These are phyloP conservation scores for Agrotis clavis DNA, from an alignment of 2,888 invertebrate species.

Conservation along the genomic window DNA sequence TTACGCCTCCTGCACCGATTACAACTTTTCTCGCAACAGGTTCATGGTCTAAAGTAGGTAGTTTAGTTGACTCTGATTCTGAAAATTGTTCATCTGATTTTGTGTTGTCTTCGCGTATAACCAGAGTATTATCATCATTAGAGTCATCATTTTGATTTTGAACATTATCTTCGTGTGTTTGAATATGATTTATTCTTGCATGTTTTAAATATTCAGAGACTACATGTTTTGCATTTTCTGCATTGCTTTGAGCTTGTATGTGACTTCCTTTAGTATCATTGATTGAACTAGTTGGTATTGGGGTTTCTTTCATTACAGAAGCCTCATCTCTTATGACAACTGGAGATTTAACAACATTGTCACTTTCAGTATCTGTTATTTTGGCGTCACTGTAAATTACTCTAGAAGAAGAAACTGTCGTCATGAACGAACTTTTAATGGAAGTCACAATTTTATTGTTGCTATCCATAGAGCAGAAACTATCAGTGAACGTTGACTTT, in stretches of 20 bases:
- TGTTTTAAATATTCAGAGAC: constrained; percentile 93
- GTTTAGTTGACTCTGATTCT: constrained; percentile 81
- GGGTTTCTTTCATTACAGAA: constrained; percentile 64
- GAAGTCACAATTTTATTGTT: constrained; percentile 65
- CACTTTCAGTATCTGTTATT: constrained; percentile 67
- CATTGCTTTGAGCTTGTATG: constrained; percentile 77
- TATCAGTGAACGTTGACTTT: constrained; percentile 76
- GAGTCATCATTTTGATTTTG: constrained; percentile 78
- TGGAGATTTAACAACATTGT: constrained; percentile 61
- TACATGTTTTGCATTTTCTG: constrained; percentile 92
- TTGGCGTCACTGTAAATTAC: constrained; percentile 66
- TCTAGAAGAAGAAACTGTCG: constrained; percentile 66
- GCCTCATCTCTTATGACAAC: constrained; percentile 72
- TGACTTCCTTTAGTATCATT: constrained; percentile 76
- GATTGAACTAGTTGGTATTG: constrained; percentile 58
- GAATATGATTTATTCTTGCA: constrained; percentile 87
- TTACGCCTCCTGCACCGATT: constrained; percentile 92
- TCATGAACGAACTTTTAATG: constrained; percentile 65
- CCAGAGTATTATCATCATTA: constrained; percentile 75
- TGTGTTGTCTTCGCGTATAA: constrained; percentile 80
- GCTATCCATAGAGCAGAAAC: constrained; percentile 68
- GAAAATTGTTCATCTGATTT: constrained; percentile 76
- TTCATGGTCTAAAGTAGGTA: constrained; percentile 84
- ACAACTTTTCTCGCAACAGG: constrained; percentile 91
- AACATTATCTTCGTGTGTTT: constrained; percentile 81